A percentile compares a stretch with the other conserved stretches of the same genome.
Evolutionary conservation across 2,797 vertebrate species (phyloP).

Genomic region (Fringilla coelebs): DNA sequence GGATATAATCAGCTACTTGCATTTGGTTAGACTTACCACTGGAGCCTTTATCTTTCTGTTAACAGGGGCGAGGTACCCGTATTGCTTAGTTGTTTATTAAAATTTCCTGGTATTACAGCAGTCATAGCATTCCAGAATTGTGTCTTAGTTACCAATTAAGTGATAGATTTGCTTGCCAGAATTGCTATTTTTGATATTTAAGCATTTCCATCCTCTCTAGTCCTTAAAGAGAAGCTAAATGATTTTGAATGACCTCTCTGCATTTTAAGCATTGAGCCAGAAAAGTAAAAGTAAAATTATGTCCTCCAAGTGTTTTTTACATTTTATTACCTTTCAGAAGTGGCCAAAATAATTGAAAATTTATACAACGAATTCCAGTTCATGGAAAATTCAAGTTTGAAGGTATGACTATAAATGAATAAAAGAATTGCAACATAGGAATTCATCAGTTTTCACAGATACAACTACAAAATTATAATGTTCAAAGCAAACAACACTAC

Average conservation of each 20-base stretch:
- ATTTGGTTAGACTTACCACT: not conserved
- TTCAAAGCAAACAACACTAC: not conserved
- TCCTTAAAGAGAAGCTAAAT: not conserved
- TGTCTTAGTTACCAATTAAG: not conserved
- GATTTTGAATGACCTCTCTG: not conserved
- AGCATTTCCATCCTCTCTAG: not conserved
- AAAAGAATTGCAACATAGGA: not conserved
- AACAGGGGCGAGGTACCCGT: fast-evolving
- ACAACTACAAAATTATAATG: not conserved
- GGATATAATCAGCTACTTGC: not conserved
- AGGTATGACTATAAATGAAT: not conserved
- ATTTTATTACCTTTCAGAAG: not conserved
- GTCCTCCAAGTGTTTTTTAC: not conserved
- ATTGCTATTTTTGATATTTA: not conserved
- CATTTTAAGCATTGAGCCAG: not conserved
- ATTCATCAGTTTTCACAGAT: not conserved
- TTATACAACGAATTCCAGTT: not conserved
- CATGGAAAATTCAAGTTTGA: not conserved
- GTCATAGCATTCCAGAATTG: not conserved
- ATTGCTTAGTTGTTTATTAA: not conserved
- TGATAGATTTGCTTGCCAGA: not conserved
- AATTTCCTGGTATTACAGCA: not conserved
- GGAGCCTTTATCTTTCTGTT: not conserved
- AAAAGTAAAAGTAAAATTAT: not conserved
- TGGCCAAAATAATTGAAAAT: not conserved